phyloP scores from a whole-genome alignment of 2,113 vertebrate genomes.

The Menidia beryllina region DNA sequence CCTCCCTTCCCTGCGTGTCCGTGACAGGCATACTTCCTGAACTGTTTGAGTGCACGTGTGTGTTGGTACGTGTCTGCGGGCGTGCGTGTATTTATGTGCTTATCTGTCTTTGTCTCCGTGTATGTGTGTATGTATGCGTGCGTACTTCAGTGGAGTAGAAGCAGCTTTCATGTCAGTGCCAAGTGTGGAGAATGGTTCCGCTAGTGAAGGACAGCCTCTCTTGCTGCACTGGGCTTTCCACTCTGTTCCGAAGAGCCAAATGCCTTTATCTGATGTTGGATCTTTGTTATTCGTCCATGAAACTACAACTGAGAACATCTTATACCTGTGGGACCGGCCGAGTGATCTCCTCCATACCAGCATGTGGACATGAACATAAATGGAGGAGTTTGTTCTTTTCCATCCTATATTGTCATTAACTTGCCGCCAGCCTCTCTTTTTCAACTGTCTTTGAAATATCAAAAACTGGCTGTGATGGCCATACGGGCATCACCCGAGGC shows the following conservation, averaged over 20 bases:
- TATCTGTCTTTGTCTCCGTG: slow-evolving; percentile 53
- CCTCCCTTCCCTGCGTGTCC: slow-evolving; percentile 72
- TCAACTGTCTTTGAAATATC: slow-evolving; percentile 65
- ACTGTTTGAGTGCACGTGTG: slow-evolving; percentile 35
- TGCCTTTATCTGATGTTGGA: slow-evolving; percentile 78
- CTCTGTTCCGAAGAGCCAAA: slow-evolving; percentile 79
- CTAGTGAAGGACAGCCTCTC: slow-evolving; percentile 76
- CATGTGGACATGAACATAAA: slow-evolving; percentile 75
- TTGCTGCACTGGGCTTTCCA: slow-evolving; percentile 76
- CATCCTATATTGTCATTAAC: slow-evolving; percentile 68
- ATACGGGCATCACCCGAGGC: slow-evolving; percentile 40
- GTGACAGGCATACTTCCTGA: slow-evolving; percentile 78
- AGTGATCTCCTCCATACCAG: slow-evolving; percentile 72
- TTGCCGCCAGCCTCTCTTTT: slow-evolving; percentile 56
- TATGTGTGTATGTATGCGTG: slow-evolving; percentile 62
- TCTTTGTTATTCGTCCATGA: slow-evolving; percentile 84
- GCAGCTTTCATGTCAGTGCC: slow-evolving; percentile 81
- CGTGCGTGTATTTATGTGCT: slow-evolving; percentile 35
- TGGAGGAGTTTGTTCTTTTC: slow-evolving; percentile 60
- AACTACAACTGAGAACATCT: slow-evolving; percentile 82
- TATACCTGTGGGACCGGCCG: slow-evolving; percentile 75
- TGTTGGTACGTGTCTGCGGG: slow-evolving; percentile 39
- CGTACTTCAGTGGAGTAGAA: slow-evolving; percentile 72
- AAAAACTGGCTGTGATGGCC: slow-evolving; percentile 52
- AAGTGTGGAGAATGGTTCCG: slow-evolving; percentile 79